Evolutionary conservation across 2,888 invertebrate species (phyloP).

Genomic region (Helicoverpa assulta): DNA sequence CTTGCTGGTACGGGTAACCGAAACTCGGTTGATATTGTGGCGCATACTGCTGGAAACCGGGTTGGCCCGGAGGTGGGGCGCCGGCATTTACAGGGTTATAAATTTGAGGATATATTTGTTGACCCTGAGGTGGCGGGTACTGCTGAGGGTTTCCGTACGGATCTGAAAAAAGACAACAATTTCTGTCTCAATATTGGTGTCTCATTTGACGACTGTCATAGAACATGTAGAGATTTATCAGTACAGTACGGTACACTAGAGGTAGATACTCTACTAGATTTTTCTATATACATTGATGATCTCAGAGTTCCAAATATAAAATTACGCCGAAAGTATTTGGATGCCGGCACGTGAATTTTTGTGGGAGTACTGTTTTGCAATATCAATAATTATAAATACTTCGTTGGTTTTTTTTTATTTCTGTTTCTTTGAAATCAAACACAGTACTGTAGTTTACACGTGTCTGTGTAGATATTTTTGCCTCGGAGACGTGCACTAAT

Average conservation of each 20-base stretch:
- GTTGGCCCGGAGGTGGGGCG: constrained; percentile 67
- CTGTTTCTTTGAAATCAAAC: background rate
- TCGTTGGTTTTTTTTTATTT: background rate
- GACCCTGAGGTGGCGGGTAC: constrained; percentile 78
- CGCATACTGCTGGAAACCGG: constrained; percentile 55
- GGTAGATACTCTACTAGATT: constrained; percentile 27
- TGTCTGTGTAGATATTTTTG: too few relatives aligned
- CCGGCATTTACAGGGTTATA: constrained; percentile 75
- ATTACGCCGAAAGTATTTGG: constrained; percentile 38
- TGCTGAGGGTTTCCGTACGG: constrained; percentile 78
- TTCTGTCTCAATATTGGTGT: background rate
- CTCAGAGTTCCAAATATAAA: constrained; percentile 46
- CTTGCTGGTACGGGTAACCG: constrained; percentile 64
- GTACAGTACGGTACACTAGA: background rate
- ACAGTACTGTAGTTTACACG: background rate
- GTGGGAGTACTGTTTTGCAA: background rate
- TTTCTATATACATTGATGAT: constrained; percentile 40
- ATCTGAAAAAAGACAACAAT: constrained; percentile 67
- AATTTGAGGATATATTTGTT: constrained; percentile 79
- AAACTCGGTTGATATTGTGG: constrained; percentile 58
- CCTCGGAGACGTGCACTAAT: too few relatives aligned
- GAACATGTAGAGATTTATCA: background rate
- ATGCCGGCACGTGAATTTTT: constrained; percentile 14
- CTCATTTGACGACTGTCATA: background rate
- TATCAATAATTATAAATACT: background rate